phyloP scores from a whole-genome alignment of 2,888 invertebrate genomes.

The Cremastobaeus sp. region DNA sequence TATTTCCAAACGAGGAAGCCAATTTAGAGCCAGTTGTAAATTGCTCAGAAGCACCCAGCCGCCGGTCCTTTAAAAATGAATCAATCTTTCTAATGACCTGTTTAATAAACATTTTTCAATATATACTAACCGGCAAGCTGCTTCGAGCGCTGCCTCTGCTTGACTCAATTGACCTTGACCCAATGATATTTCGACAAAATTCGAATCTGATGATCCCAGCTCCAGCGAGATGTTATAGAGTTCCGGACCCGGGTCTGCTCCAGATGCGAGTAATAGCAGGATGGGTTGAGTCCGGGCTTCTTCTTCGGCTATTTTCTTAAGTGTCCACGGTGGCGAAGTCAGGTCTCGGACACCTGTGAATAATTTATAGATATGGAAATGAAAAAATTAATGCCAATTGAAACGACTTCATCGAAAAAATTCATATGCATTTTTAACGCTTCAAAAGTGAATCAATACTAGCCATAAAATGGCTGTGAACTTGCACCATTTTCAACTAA shows the following conservation, averaged over 20 bases:
- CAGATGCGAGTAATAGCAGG: constrained; percentile 90
- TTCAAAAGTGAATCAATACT: no score
- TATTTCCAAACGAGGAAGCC: constrained; percentile 74
- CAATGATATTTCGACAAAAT: constrained; percentile 83
- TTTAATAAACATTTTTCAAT: background rate
- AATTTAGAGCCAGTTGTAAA: constrained; percentile 74
- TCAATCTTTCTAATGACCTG: no score
- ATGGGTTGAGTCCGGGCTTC: constrained; percentile 82
- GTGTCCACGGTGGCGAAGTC: constrained; percentile 81
- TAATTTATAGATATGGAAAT: background rate
- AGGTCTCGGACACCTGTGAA: constrained; percentile 77
- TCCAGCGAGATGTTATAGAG: constrained; percentile 83
- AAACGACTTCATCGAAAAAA: background rate
- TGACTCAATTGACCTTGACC: constrained; percentile 87
- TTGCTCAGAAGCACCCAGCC: constrained; percentile 76
- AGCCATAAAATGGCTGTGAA: no score
- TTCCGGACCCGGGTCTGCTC: constrained; percentile 93
- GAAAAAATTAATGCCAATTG: background rate
- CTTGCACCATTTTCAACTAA: no score
- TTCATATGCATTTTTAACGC: no score
- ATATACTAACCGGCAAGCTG: constrained; percentile 78
- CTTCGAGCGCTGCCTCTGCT: constrained; percentile 74
- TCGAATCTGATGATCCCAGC: constrained; percentile 60
- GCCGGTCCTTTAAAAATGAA: constrained; percentile 66
- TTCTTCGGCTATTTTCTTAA: constrained; percentile 80